These are phyloP conservation scores for Brotula barbata DNA, from an alignment of 2,797 vertebrate genomes.

Conservation along the genomic window DNA sequence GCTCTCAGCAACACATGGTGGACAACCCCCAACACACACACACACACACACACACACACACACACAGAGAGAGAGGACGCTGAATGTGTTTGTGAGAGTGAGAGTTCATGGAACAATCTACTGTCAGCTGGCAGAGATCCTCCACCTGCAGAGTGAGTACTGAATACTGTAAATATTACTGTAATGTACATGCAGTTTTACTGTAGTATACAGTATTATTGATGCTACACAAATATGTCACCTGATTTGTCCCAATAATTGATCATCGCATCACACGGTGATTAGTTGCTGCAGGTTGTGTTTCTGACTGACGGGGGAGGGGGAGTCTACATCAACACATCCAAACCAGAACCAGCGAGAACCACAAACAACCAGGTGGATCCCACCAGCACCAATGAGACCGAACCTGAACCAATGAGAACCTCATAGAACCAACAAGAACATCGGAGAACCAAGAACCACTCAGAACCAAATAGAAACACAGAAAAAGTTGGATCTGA, in stretches of 20 bases:
- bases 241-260: too few species aligned
- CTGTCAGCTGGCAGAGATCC: conserved; percentile 17
- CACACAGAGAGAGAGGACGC: neutral
- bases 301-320: conserved; percentile 19
- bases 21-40: conserved; percentile 15
- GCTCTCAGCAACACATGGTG: conserved; percentile 53
- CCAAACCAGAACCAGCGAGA: conserved; percentile 26
- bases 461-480: too few species aligned
- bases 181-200: neutral
- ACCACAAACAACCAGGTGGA: conserved; percentile 4
- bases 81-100: neutral
- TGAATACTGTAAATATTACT: neutral
- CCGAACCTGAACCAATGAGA: neutral
- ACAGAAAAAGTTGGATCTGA: too few species aligned
- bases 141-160: conserved; percentile 40
- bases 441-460: too few species aligned
- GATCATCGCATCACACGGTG: too few species aligned
- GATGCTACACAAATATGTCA: too few species aligned
- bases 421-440: too few species aligned
- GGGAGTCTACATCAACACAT: conserved; percentile 1
- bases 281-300: conserved; percentile 33
- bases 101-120: conserved; percentile 14
- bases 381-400: too few species aligned
- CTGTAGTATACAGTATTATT: neutral
- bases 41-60: conserved; percentile 16